These are phyloP conservation scores for Ibidorhyncha struthersii DNA, from an alignment of 2,113 vertebrate genomes.

Conservation along the genomic window DNA sequence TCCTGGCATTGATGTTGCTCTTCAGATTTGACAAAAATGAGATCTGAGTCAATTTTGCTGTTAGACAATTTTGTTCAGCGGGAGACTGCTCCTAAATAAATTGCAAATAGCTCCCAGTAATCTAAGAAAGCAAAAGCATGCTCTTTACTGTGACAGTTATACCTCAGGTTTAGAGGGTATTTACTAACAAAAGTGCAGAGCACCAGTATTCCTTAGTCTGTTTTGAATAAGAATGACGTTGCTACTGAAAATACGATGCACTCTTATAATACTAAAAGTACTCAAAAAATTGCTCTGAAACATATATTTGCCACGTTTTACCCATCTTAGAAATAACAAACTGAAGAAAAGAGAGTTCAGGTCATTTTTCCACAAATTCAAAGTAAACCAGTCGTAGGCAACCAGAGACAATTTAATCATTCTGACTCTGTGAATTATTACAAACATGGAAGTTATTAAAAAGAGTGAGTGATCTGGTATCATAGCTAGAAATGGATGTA, in stretches of 20 bases:
- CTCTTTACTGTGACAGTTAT: not conserved
- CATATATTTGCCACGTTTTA: not conserved
- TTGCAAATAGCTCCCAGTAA: not conserved
- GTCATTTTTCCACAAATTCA: not conserved
- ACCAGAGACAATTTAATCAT: not conserved
- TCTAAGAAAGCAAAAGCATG: not conserved
- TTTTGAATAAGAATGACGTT: not conserved
- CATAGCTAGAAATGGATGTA: not conserved
- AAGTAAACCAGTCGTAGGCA: not conserved
- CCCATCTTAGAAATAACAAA: not conserved
- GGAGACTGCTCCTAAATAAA: not conserved
- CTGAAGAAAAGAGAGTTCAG: not conserved
- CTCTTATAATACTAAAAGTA: not conserved
- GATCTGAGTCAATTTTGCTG: not conserved
- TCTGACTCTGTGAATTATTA: not conserved
- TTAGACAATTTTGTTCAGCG: not conserved
- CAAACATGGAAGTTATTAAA: not conserved
- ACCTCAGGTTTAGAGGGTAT: not conserved
- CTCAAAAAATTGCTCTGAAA: not conserved
- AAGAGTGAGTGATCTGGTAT: not conserved
- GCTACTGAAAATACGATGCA: not conserved
- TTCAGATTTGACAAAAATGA: not conserved
- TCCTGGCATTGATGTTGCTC: not conserved
- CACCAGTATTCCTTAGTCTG: not conserved
- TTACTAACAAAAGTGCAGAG: not conserved